Base-by-base conservation (phyloP, 2,113 vertebrate species). In the Leptocoma aspasia region DNA sequence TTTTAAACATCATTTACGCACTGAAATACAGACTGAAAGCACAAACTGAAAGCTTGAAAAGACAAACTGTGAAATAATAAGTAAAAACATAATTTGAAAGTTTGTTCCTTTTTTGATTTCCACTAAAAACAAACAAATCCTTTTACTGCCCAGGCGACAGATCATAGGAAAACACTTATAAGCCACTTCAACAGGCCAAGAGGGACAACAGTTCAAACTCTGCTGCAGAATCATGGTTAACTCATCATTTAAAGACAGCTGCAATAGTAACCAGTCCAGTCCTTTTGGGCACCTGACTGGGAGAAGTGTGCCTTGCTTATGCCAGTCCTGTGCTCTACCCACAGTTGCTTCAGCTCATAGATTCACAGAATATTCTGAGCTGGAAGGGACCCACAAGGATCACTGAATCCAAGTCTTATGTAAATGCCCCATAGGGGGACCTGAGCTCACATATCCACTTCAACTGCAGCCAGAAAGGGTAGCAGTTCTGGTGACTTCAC, bases 391-490 rank as follows among this genome's bases (percentile, higher is more conserved):
- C 27, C 45, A 44, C 14, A 52, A 68, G 37, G 31, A 50, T 42
- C 44, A 44, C 1, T 26, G 21, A 50, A 42, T 52, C 16, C 14
- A 37, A 31, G 7, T 12, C 37, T 44, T 27, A 68, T 0, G 0
- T 5, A 14, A 42, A 30, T 26, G 13, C 16, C 30, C 52, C 31
- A 59, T 1, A 27, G 3, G 11, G 17, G 14, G 14, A 42, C 44
- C 42, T 27, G 30, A 79, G 39, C 39, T 82, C 42, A n/a, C 13
- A 28, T 4, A 54, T 0, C 14, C 35, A 54, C 14, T 59, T 66
- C 4, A 79, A 21, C 12, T 35, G n/a, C 33, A 61, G 5, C 6
- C 41, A 86, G 20, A 30, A 91, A 81, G 7, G 9, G 42, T 2
- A 39, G n/a, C 20, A 60, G 59, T 13, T 70, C n/a, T 80, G 45